Percentiles rank a stretch among this genome's conserved stretches.
These are phyloP conservation scores for Heliconius himera DNA, from an alignment of 1,140 invertebrate species.

Conservation along the genomic window DNA sequence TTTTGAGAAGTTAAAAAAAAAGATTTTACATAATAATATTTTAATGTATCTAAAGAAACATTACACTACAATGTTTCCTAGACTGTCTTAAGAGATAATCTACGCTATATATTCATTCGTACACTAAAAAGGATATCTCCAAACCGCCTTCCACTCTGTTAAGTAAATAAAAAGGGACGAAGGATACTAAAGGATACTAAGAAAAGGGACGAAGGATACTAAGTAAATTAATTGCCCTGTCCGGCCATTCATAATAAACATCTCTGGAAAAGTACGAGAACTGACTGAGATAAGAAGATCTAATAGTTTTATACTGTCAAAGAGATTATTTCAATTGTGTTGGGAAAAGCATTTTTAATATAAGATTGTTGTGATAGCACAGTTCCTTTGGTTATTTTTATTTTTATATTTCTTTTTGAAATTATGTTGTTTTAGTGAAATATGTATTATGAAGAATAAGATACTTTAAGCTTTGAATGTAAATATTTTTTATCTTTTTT, in stretches of 20 bases:
- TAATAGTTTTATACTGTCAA: neutral
- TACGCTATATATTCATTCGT: neutral
- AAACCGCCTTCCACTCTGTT: conserved; percentile 24
- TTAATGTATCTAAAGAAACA: too few species aligned
- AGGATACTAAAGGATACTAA: too few species aligned
- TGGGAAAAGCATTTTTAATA: conserved; percentile 4
- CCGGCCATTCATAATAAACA: conserved; percentile 20
- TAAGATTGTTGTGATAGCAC: neutral
- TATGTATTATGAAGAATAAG: too few species aligned
- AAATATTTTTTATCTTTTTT: neutral
- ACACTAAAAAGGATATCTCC: neutral
- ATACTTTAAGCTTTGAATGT: neutral
- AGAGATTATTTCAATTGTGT: neutral
- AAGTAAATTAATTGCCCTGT: conserved; percentile 1
- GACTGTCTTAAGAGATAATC: neutral
- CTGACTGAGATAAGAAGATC: neutral
- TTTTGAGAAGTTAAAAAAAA: too few species aligned
- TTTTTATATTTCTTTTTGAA: too few species aligned
- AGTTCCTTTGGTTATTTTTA: too few species aligned
- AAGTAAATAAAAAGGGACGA: conserved; percentile 27
- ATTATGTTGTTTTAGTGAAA: too few species aligned
- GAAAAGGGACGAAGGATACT: too few species aligned
- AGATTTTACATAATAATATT: too few species aligned
- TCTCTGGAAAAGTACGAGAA: neutral
- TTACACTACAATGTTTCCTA: neutral